Base-by-base conservation (phyloP, 2,888 invertebrate genomes). In the Caenorhabditis afra region DNA sequence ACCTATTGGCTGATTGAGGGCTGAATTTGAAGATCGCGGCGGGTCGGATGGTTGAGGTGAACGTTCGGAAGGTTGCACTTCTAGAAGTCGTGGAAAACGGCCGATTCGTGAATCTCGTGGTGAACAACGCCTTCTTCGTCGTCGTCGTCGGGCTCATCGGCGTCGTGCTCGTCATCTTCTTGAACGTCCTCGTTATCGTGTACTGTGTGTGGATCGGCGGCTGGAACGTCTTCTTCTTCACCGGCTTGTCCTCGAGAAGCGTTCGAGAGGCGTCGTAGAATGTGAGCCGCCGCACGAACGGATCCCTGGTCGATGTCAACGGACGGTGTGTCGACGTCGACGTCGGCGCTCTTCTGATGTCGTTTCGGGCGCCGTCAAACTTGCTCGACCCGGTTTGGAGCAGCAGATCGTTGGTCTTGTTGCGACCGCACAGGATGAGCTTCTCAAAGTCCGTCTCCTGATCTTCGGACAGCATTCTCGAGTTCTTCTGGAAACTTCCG, bases 391-490 rank as follows among this genome's bases (percentile, higher is more conserved):
- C 66, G 0, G 22, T 39, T n/a, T 47, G 45, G 41, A 65, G 49
- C 1, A 41, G 23, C 29, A 5, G 29, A 3, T 29, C 29, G n/a
- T 37, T 35, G n/a, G 70, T 57, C 35, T 49, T 45, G 37, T 74
- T 75, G 0, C 49, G 67, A 14, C 77, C 68, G 62, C 82, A 82
- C 3, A 45, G 22, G 5, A 81, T 75, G 1, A 82, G 62, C 35
- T 81, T 57, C 20, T 79, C 76, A 39, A 82, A 82, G n/a, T 80
- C 65, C 0, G 53, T 65, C 16, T 73, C 65, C n/a, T 76, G 65
- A 18, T 64, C 58, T 55, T 62, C 76, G 8, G 66, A 61, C 16
- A 79, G 22, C 45, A 67, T 77, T 52, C 68, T 77, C 41, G 23
- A 20, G 20, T 11, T 55, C 47, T 70, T 82, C 41, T 77, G 71